These are phyloP conservation scores for Choloepus didactylus DNA, from an alignment of 2,797 vertebrate species.

Conservation along the genomic window DNA sequence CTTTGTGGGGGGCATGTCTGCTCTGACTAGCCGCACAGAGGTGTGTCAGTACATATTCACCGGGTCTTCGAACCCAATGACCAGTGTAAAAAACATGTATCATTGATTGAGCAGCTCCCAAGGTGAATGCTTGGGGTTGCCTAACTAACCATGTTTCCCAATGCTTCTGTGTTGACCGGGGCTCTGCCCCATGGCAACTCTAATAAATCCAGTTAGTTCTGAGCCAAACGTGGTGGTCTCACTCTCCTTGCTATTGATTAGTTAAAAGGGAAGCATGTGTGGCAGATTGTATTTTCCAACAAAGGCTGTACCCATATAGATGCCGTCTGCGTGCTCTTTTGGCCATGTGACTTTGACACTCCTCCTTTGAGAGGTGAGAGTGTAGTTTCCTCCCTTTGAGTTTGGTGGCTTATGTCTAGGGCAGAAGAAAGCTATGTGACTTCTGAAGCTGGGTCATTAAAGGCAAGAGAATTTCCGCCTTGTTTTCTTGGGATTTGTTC, in stretches of 20 bases:
- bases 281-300: neutral
- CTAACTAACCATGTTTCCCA: rapidly evolving
- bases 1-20: neutral
- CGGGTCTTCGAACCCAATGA: too few relatives aligned
- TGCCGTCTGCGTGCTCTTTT: neutral
- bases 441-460: neutral
- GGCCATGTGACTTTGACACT: neutral
- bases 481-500: neutral
- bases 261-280: neutral
- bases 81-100: rapidly evolving
- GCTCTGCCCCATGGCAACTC: too few relatives aligned
- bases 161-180: neutral
- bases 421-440: neutral
- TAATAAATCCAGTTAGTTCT: neutral
- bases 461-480: neutral
- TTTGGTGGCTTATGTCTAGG: neutral
- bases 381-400: neutral
- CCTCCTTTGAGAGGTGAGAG: neutral
- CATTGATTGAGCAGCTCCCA: too few relatives aligned
- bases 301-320: rapidly evolving
- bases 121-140: neutral
- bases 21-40: rapidly evolving
- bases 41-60: rapidly evolving
- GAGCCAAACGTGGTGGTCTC: rapidly evolving
- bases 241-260: too few relatives aligned